These are phyloP conservation scores for Trichonephila clavata DNA, from an alignment of 1,140 invertebrate species.

Conservation along the genomic window DNA sequence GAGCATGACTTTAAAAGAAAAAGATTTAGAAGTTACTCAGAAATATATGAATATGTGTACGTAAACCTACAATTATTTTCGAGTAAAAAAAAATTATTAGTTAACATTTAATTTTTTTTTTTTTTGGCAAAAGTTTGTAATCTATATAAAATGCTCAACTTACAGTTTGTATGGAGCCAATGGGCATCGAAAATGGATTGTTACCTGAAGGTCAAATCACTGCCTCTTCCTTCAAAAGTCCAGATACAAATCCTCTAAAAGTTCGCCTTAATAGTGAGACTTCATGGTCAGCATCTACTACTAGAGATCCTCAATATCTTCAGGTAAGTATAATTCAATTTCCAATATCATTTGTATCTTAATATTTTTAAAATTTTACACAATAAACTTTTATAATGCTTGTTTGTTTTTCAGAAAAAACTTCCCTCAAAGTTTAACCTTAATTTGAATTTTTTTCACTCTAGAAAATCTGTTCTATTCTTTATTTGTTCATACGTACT, in stretches of 20 bases:
- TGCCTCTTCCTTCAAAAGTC: conserved; percentile 82
- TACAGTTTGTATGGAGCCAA: conserved; percentile 83
- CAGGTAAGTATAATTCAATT: conserved; percentile 14
- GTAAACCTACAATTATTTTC: too few relatives aligned
- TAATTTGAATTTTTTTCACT: too few relatives aligned
- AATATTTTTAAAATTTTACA: neutral
- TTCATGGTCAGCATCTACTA: conserved; percentile 44
- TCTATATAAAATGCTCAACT: neutral
- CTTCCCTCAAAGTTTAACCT: neutral
- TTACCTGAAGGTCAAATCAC: conserved; percentile 84
- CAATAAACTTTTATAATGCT: neutral
- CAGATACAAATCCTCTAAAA: conserved; percentile 76
- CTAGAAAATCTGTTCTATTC: too few relatives aligned
- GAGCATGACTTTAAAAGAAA: too few relatives aligned
- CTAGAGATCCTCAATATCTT: conserved; percentile 19
- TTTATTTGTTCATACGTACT: too few relatives aligned
- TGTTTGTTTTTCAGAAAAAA: neutral
- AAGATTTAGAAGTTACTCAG: too few relatives aligned
- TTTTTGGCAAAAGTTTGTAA: too few relatives aligned
- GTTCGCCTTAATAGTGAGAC: conserved; percentile 40
- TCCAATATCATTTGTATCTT: too few relatives aligned
- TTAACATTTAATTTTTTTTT: too few relatives aligned
- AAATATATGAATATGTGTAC: too few relatives aligned
- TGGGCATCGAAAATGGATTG: conserved; percentile 85
- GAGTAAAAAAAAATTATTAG: too few relatives aligned